A percentile compares a stretch with the other conserved stretches of the same genome.
These are phyloP conservation scores for Toxotes chatareus DNA, from an alignment of 2,113 vertebrate species.

Conservation along the genomic window DNA sequence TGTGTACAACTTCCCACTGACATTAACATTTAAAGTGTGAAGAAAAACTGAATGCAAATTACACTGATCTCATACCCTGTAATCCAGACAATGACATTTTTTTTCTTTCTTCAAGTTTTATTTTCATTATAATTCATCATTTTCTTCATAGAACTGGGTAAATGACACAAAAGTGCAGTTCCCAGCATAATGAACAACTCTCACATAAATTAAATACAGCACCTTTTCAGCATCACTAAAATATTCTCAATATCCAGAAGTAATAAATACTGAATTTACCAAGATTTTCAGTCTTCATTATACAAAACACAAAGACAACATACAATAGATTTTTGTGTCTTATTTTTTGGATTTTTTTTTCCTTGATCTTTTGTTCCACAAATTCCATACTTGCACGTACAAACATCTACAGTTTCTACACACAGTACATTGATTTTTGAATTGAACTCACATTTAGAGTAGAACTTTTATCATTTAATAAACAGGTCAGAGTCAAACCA, in stretches of 20 bases:
- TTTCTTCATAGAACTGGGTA: slow-evolving; percentile 74
- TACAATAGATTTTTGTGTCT: slow-evolving; percentile 77
- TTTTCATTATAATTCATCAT: slow-evolving; percentile 74
- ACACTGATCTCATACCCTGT: background rate
- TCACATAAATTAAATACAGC: slow-evolving; percentile 84
- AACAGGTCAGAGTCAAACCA: slow-evolving; percentile 73
- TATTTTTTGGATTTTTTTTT: slow-evolving; percentile 71
- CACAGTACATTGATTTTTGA: slow-evolving; percentile 87
- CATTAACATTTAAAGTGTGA: background rate
- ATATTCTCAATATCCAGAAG: slow-evolving; percentile 83
- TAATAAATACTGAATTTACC: slow-evolving; percentile 79
- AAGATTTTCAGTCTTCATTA: slow-evolving; percentile 80
- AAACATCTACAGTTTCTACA: slow-evolving; percentile 93
- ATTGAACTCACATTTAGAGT: slow-evolving; percentile 81
- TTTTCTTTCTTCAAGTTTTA: slow-evolving; percentile 72
- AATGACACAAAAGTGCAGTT: slow-evolving; percentile 71
- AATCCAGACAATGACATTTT: slow-evolving; percentile 57
- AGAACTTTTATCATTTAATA: slow-evolving; percentile 64
- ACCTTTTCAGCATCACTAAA: slow-evolving; percentile 86
- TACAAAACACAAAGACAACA: slow-evolving; percentile 88
- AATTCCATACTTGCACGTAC: slow-evolving; percentile 87
- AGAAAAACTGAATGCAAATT: background rate
- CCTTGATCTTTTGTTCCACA: slow-evolving; percentile 82
- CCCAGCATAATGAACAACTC: slow-evolving; percentile 74
- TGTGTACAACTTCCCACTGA: background rate